phyloP scores from a whole-genome alignment of 2,888 invertebrate species.

The Geotrupes spiniger region DNA sequence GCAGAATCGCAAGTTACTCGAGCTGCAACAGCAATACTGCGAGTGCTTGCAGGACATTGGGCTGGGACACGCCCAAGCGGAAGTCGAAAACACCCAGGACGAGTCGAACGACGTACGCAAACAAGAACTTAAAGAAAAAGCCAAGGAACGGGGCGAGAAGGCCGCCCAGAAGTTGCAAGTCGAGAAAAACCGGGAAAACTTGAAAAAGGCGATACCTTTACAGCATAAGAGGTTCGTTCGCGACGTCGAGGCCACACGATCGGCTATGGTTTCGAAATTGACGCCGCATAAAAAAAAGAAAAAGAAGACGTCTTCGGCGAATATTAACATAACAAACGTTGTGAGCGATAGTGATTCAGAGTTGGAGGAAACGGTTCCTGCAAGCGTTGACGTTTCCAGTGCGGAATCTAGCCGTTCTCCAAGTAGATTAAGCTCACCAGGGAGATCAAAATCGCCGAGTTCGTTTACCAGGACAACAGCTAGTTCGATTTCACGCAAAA shows the following conservation, averaged over 20 bases:
- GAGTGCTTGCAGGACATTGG: conserved; percentile 55
- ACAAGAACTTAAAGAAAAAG: conserved; percentile 37
- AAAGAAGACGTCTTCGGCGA: conserved; percentile 22
- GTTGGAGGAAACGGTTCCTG: too few relatives aligned
- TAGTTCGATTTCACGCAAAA: neutral
- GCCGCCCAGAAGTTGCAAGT: conserved; percentile 46
- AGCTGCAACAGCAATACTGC: conserved; percentile 54
- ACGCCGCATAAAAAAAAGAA: conserved; percentile 25
- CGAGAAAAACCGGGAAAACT: conserved; percentile 33
- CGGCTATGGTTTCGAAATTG: conserved; percentile 46
- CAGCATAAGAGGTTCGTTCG: conserved; percentile 44
- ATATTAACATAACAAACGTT: conserved; percentile 22
- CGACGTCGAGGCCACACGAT: conserved; percentile 51
- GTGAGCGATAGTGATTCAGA: conserved; percentile 4
- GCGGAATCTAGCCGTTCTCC: neutral
- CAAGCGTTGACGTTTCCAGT: conserved; percentile 2
- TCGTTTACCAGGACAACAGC: neutral
- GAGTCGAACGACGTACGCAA: conserved; percentile 34
- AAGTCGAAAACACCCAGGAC: conserved; percentile 41
- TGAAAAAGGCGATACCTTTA: conserved; percentile 33
- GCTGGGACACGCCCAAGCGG: conserved; percentile 51
- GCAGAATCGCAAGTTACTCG: conserved; percentile 53
- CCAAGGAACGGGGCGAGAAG: conserved; percentile 48
- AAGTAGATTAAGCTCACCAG: neutral
- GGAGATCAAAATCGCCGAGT: neutral